A percentile compares a stretch with the other conserved stretches of the same genome.
Conservation (phyloP, 2,113 vertebrate genomes). For the Pimephales promelas region DNA sequence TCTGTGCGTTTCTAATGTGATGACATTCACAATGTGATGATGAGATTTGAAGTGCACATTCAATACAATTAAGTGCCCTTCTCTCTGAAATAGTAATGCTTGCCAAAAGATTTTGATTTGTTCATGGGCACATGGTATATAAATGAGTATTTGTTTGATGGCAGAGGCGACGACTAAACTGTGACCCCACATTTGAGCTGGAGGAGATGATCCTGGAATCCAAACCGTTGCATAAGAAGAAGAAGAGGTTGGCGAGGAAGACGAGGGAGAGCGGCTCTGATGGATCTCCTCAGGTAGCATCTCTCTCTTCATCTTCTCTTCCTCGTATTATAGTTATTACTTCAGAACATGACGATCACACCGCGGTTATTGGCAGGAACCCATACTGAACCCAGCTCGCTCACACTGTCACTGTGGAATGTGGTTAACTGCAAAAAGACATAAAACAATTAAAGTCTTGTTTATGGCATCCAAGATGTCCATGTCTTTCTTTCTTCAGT, state of each 20-base stretch:
- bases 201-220: constrained; percentile 99
- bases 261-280: constrained; percentile 81
- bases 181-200: constrained; percentile 94
- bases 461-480: too few species aligned
- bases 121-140: neutral
- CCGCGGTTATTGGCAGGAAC: neutral
- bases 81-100: neutral
- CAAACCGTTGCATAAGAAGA: constrained; percentile 98
- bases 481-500: too few species aligned
- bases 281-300: constrained; percentile 65
- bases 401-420: too few species aligned
- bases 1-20: neutral
- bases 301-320: neutral
- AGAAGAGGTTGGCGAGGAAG: constrained; percentile 91
- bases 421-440: neutral
- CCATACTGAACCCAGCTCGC: neutral
- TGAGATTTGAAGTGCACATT: too few species aligned
- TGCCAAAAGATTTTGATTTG: neutral
- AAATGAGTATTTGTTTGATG: constrained; percentile 18
- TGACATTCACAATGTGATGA: neutral
- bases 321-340: neutral
- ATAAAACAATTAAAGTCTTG: neutral
- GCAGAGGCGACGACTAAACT: constrained; percentile 92
- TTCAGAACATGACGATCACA: neutral
- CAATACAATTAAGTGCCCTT: neutral